These are phyloP conservation scores for Brachyalestes nurse DNA, from an alignment of 2,797 vertebrate genomes.

Conservation along the genomic window DNA sequence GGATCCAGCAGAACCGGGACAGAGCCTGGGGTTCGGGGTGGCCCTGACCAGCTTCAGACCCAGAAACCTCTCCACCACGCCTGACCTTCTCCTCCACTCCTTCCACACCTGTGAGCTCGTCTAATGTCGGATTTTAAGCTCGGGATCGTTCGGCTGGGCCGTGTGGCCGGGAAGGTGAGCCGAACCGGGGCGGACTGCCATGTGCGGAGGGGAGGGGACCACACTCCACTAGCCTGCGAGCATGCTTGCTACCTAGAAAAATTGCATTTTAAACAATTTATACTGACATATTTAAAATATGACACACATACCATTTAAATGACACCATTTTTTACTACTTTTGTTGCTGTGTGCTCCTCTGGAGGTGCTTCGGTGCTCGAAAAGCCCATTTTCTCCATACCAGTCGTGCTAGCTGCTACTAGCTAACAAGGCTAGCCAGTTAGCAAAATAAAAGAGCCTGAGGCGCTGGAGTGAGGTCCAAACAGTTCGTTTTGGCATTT, in stretches of 20 bases:
- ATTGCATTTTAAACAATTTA: slow-evolving; percentile 8
- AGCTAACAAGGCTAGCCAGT: slow-evolving; percentile 14
- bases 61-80: slow-evolving; percentile 29
- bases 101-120: slow-evolving; percentile 59
- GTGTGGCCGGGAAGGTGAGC: slow-evolving; percentile 98
- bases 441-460: slow-evolving; percentile 19
- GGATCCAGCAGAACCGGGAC: slow-evolving; percentile 64
- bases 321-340: neutral
- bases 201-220: slow-evolving; percentile 77
- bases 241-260: neutral
- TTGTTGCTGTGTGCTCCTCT: neutral
- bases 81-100: slow-evolving; percentile 57
- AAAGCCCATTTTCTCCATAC: slow-evolving; percentile 31
- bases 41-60: slow-evolving; percentile 66
- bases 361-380: slow-evolving; percentile 29
- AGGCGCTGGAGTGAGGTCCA: no score
- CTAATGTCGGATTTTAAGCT: slow-evolving; percentile 98
- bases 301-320: neutral
- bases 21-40: slow-evolving; percentile 71
- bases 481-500: no score
- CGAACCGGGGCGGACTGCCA: slow-evolving; percentile 73
- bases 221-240: slow-evolving; percentile 53
- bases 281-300: neutral
- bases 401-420: slow-evolving; percentile 27
- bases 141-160: slow-evolving; percentile 96